phyloP scores from a whole-genome alignment of 2,113 vertebrate species.

The Jaculus jaculus region DNA sequence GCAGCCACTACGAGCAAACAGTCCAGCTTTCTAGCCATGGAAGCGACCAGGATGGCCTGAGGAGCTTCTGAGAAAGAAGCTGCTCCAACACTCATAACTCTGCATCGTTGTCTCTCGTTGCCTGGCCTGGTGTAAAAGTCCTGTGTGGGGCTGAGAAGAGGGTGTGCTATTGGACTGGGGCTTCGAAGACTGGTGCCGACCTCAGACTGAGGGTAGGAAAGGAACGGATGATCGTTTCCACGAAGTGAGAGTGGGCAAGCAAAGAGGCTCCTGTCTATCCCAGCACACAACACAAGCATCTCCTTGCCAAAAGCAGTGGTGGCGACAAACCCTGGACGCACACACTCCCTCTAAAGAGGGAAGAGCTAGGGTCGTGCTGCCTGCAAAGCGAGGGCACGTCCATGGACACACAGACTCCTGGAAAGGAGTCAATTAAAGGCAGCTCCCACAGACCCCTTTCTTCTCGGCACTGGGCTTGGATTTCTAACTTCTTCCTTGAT shows the following conservation, averaged over 20 bases:
- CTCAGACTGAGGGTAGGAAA: neutral
- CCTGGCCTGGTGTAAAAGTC: neutral
- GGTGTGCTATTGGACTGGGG: neutral
- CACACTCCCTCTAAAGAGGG: neutral
- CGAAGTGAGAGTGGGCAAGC: neutral
- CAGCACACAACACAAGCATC: neutral
- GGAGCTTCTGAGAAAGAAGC: no score
- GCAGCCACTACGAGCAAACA: neutral
- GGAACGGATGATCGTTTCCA: neutral
- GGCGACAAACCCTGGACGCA: neutral
- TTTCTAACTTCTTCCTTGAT: neutral
- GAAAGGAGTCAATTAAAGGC: neutral
- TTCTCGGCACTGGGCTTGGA: neutral
- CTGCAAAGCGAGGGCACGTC: neutral
- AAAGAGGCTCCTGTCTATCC: neutral
- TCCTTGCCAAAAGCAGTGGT: neutral
- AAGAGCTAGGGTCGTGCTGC: neutral
- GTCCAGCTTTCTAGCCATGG: neutral
- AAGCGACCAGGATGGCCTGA: neutral
- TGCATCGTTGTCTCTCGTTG: neutral
- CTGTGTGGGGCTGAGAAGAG: neutral
- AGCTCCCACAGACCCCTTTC: accelerated
- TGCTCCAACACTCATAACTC: neutral
- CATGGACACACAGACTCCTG: neutral
- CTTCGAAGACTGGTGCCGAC: neutral